Evolutionary conservation across 2,888 invertebrate species (phyloP).

Genomic region (Cantharis nigra): DNA sequence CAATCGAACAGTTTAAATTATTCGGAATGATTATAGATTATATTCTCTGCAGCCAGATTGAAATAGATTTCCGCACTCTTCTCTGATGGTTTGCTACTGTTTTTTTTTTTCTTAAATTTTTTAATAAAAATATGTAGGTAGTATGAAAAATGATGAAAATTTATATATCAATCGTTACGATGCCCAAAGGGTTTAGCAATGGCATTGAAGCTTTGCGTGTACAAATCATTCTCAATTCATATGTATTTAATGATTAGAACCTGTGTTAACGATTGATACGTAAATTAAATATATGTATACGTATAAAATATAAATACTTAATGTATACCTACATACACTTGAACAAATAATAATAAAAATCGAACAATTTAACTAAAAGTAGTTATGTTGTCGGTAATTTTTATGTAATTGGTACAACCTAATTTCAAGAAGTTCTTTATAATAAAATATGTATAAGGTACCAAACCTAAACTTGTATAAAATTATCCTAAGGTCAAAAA

Average conservation of each 20-base stretch:
- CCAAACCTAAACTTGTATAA: not conserved
- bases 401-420: not conserved
- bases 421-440: not conserved
- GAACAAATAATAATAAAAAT: not conserved
- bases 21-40: not conserved
- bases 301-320: not conserved
- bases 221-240: constrained; percentile 8
- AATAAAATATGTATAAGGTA: not conserved
- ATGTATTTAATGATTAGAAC: constrained; percentile 24
- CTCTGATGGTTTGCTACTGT: too few relatives aligned
- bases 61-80: too few relatives aligned
- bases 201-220: constrained; percentile 14
- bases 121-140: too few relatives aligned
- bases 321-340: not conserved
- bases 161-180: too few relatives aligned
- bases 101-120: too few relatives aligned
- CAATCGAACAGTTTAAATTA: not conserved
- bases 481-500: constrained; percentile 6
- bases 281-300: constrained; percentile 7
- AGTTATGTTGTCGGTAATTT: not conserved
- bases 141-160: too few relatives aligned
- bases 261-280: constrained; percentile 13
- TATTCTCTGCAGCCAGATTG: not conserved
- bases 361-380: not conserved
- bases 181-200: constrained; percentile 15